phyloP scores from a whole-genome alignment of 92 coral and sea anemone species.

The Metridium senile region DNA sequence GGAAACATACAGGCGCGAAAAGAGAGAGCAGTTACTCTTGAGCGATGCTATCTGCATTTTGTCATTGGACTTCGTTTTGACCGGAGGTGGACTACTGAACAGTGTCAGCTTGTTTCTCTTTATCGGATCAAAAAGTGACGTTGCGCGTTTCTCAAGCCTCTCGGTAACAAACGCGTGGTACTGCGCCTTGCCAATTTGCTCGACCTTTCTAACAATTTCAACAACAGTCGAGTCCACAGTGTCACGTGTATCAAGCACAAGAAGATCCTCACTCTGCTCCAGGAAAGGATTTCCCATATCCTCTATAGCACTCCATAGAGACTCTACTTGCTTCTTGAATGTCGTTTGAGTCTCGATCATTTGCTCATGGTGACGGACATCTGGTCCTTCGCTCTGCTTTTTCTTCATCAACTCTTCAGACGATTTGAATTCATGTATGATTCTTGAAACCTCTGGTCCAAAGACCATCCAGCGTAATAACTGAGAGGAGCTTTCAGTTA shows the following conservation, averaged over 20 bases:
- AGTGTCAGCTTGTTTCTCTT: constrained; percentile 57
- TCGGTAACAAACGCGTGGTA: constrained; percentile 41
- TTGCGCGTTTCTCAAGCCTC: constrained; percentile 42
- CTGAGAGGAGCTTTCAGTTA: constrained; percentile 38
- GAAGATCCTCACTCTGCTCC: constrained; percentile 29
- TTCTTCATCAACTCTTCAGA: constrained; percentile 22
- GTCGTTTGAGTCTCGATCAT: constrained; percentile 1
- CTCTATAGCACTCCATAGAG: constrained; percentile 18
- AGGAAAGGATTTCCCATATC: constrained; percentile 52
- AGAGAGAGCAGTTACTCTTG: constrained; percentile 74
- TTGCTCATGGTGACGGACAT: constrained; percentile 43
- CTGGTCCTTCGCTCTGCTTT: constrained; percentile 8
- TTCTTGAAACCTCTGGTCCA: constrained; percentile 45
- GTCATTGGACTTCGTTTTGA: constrained; percentile 32
- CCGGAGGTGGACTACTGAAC: constrained; percentile 51
- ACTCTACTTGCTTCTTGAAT: constrained; percentile 29
- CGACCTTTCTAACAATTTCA: constrained; percentile 34
- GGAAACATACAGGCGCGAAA: constrained; percentile 51
- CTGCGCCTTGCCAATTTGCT: constrained; percentile 48
- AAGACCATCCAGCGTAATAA: constrained; percentile 49
- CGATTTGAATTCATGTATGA: constrained; percentile 15
- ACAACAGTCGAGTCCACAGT: constrained; percentile 26
- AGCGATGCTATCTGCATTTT: constrained; percentile 45
- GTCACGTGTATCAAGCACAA: constrained; percentile 20
- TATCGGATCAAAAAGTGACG: constrained; percentile 46